Base-by-base conservation (phyloP, 2,888 invertebrate species). In the Tromatobia lineatoria region DNA sequence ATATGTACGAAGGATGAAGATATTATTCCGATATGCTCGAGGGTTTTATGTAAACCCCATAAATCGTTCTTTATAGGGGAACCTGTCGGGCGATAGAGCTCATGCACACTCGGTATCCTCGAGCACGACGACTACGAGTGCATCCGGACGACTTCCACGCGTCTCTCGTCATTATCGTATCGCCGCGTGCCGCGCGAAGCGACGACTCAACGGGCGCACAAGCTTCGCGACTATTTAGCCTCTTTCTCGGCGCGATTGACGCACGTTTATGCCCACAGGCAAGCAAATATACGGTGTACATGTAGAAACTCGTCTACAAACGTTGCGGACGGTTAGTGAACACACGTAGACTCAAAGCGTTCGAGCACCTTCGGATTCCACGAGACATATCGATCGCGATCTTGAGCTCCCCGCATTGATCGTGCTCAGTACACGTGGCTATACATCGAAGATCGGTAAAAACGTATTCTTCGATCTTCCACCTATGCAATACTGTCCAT, bases 121-220 rank as follows among this genome's bases (percentile, higher is more conserved):
- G 38, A 67, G 23, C 42, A 38, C 61, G 18, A 57, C 23, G 74
- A 75, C 61, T 18, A 71, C 45, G 57, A 79, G 59, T 71, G 71
- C 80, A 83, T 79, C 79, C 83, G 79, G 79, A 83, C 75, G 83
- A 80, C 80, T 76, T 80, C 75, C 83, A 80, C 83, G 79, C 83
- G 83, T 79, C 74, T 83, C 74, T 83, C 75, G 83, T 83, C 83
- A 83, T 83, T 80, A 83, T 83, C 79, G 83, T 83, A 83, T 82
- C 82, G 79, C 67, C 83, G 61, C 57, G 75, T 79, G 83, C 79
- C 42, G 54, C 38, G 64, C 54, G 69, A 45, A 77, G 29, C 34
- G 15, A 34, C 50, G 42, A 29, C 42, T 42, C 45, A 13, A 45
- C 29, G 52, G 38, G 15, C 42, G 34, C 66, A 15, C 61, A 34